These are phyloP conservation scores for Diarsia dahlii DNA, from an alignment of 2,888 invertebrate species.

Conservation along the genomic window DNA sequence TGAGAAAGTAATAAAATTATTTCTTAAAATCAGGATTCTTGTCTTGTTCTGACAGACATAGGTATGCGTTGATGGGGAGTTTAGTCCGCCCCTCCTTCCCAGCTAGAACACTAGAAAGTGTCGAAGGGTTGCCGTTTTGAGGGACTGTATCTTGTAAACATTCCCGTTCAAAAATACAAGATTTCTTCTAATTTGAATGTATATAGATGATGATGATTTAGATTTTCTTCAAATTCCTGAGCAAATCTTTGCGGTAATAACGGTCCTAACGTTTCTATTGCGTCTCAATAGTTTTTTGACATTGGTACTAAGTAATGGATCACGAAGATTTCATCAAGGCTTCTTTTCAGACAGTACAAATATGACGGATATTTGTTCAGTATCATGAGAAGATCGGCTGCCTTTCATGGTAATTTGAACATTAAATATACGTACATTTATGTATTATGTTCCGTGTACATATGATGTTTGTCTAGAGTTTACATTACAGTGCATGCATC, in stretches of 20 bases:
- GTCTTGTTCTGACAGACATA: no score
- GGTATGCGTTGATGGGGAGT: no score
- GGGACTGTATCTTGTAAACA: no score
- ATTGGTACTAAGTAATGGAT: conserved; percentile 20
- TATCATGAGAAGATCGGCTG: conserved; percentile 36
- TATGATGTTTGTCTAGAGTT: not conserved
- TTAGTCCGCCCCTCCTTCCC: no score
- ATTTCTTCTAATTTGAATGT: no score
- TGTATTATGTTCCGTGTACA: not conserved
- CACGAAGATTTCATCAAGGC: conserved; percentile 33
- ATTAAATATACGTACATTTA: conserved; percentile 12
- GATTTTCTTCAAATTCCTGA: no score
- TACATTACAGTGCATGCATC: not conserved
- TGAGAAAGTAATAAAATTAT: no score
- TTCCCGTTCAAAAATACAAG: no score
- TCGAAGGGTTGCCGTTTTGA: no score
- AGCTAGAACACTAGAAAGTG: no score
- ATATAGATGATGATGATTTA: no score
- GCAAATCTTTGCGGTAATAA: not conserved
- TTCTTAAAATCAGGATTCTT: no score
- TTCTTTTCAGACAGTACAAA: conserved; percentile 23
- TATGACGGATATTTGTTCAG: conserved; percentile 20
- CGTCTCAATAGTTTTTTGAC: conserved; percentile 15
- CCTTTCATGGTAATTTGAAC: conserved; percentile 48
- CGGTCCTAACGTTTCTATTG: not conserved